Conservation (phyloP, 1,140 invertebrate species). For the Frieseomelitta varia region DNA sequence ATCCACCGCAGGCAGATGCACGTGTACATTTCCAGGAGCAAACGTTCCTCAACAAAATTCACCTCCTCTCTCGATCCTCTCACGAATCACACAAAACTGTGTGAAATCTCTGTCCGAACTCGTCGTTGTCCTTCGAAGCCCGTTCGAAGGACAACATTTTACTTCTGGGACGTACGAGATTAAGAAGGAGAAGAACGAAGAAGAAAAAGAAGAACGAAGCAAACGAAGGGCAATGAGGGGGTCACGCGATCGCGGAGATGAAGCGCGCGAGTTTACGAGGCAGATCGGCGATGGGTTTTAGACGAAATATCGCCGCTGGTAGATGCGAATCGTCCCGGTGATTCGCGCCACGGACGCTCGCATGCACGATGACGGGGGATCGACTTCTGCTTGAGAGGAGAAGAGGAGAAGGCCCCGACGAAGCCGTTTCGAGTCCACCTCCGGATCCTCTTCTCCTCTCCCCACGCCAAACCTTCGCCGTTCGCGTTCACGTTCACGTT, state of each 20-base stretch:
- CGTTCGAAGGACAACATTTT: background rate
- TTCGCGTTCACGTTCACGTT: constrained; percentile 66
- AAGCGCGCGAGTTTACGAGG: constrained; percentile 13
- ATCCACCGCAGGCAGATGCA: too few relatives aligned
- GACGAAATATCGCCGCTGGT: constrained; percentile 36
- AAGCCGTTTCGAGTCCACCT: constrained; percentile 24
- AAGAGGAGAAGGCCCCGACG: constrained; percentile 54
- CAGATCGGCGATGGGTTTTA: constrained; percentile 13
- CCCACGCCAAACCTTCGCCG: constrained; percentile 56
- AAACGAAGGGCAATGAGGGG: background rate
- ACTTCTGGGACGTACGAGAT: background rate
- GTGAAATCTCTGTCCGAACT: too few relatives aligned
- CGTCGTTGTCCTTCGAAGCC: too few relatives aligned
- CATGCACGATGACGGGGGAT: constrained; percentile 70
- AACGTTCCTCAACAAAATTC: background rate
- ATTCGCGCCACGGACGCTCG: constrained; percentile 59
- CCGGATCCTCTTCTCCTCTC: background rate
- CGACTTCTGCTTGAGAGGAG: constrained; percentile 66
- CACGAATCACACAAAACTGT: too few relatives aligned
- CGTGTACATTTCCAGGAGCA: constrained; percentile 16
- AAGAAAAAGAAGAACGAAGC: background rate
- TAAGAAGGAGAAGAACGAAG: background rate
- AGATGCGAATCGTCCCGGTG: constrained; percentile 30
- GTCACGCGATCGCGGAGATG: background rate
- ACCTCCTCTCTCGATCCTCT: too few relatives aligned